Base-by-base conservation (phyloP, 2,888 invertebrate species). In the Ophraella communa region DNA sequence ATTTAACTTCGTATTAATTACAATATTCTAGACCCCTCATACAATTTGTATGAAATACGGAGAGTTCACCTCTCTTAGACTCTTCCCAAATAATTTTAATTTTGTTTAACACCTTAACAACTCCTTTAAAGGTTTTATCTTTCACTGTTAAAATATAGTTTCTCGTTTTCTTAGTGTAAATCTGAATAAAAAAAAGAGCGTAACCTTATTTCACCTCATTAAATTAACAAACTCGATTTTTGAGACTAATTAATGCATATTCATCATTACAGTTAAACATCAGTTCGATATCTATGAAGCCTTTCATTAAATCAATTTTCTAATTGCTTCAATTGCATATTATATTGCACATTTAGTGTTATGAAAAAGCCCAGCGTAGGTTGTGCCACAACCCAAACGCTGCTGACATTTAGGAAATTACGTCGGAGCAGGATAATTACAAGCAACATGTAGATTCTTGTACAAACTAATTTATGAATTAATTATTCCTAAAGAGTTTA, bases 111-210 rank as follows among this genome's bases (percentile, higher is more conserved):
- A n/a, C n/a, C n/a, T n/a, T n/a, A n/a, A n/a, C n/a, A n/a, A n/a
- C n/a, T n/a, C n/a, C n/a, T n/a, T n/a, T n/a, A 27, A 8, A 27
- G 8, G 27, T 27, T 27, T 27, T 8, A 27, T 8, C 27, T 8
- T 10, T 27, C 7, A 1, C 3, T 27, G 8, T 27, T 27, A 7
- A 4, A 3, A 27, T 27, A 4, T 8, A 27, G 4, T 30, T 30
- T 30, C 11, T 5, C 1, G 7, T 39, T 39, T 39, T 39, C 39
- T 39, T 17, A 39, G 39, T 39, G 39, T 39, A 39, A 5, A 39
- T 39, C 2, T 14, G 5, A 14, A n/a, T 7, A 7, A 39, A 7
- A 14, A 35, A 76, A 79, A 79, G 76, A 77, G 78, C 79, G 79
- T 77, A 78, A 79, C 78, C 77, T 78, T 72, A 77, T 39, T 39